Base-by-base conservation (phyloP, 1,140 invertebrate species). In the Whitmania pigra region DNA sequence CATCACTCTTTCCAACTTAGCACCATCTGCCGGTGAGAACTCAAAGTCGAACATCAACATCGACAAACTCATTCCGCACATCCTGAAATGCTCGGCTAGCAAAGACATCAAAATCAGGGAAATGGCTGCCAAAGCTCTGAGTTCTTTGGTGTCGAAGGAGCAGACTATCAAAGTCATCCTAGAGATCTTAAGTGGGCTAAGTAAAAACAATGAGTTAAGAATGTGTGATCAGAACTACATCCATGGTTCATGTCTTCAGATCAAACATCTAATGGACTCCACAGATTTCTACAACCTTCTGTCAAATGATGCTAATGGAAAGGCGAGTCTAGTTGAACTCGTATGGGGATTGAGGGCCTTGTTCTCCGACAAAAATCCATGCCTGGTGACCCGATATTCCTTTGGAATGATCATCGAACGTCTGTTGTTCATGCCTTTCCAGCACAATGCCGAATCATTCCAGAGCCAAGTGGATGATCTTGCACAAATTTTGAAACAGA, bases 81-180 rank as follows among this genome's bases (percentile, higher is more conserved):
- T 53, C 67, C 73, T 22, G 71, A 81, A 79, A 69, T 80, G 80
- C 74, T 75, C 78, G 55, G 74, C 74, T 18, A 80, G 87, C 79
- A 80, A 82, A 74, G 85, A 87, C 68, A 83, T 86, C 72, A 85
- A 87, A 80, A 87, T 87, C 53, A 82, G 89, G 77, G 82, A 86
- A 76, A 79, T 90, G 72, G 85, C 88, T 68, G 87, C 88, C 15
- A 85, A 85, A 82, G 86, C 89, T 63, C 79, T 89, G 15, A 84
- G 86, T 36, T 84, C 88, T 40, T 79, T 91, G 74, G 80, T 90
- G 4, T 82, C 83, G 5, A 79, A 80, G 66, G 78, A 79, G 71
- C 77, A 80, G 71, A 70, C 81, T 71, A 77, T 67, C 5, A 67
- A 54, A n/a, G 75, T 15, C 55, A 79, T 60, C 55, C 53, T 40